These are phyloP conservation scores for Drosophila repletoides DNA, from an alignment of 1,140 invertebrate species.

Conservation along the genomic window DNA sequence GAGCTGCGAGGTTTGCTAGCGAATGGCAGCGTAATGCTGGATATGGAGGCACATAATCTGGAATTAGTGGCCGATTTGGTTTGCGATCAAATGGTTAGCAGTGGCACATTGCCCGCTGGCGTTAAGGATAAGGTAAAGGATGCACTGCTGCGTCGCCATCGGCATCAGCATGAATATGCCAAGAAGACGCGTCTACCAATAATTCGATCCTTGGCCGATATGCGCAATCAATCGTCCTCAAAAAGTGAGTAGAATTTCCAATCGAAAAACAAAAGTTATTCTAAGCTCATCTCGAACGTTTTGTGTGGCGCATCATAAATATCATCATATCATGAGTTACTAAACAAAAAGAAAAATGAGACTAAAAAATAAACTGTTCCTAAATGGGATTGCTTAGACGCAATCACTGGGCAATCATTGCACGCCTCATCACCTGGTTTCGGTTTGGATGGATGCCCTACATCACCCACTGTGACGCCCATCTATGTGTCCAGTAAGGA, in stretches of 20 bases:
- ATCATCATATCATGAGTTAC: conserved; percentile 26
- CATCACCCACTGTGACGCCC: conserved; percentile 84
- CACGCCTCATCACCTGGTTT: conserved; percentile 56
- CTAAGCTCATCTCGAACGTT: conserved; percentile 63
- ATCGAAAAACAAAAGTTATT: conserved; percentile 2
- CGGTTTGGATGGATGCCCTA: conserved; percentile 64
- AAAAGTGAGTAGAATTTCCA: conserved; percentile 91
- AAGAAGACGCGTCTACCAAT: conserved; percentile 95
- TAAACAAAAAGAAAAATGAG: conserved; percentile 53
- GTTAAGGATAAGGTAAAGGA: conserved; percentile 93
- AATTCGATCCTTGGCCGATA: conserved; percentile 97
- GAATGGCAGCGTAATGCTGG: conserved; percentile 95
- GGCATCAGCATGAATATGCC: conserved; percentile 95
- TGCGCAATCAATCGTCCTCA: conserved; percentile 96
- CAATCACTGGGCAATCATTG: conserved; percentile 55
- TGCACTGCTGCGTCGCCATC: conserved; percentile 93
- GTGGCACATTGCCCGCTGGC: conserved; percentile 88
- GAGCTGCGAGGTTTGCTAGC: conserved; percentile 93
- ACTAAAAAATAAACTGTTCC: neutral
- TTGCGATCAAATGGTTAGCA: conserved; percentile 95
- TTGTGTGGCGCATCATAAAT: neutral
- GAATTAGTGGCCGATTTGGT: conserved; percentile 95
- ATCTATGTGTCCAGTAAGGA: conserved; percentile 85
- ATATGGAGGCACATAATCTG: conserved; percentile 93
- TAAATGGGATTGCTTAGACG: conserved; percentile 55